Evolutionary conservation across 1,140 invertebrate genomes (phyloP).

Genomic region (Atta colombica): DNA sequence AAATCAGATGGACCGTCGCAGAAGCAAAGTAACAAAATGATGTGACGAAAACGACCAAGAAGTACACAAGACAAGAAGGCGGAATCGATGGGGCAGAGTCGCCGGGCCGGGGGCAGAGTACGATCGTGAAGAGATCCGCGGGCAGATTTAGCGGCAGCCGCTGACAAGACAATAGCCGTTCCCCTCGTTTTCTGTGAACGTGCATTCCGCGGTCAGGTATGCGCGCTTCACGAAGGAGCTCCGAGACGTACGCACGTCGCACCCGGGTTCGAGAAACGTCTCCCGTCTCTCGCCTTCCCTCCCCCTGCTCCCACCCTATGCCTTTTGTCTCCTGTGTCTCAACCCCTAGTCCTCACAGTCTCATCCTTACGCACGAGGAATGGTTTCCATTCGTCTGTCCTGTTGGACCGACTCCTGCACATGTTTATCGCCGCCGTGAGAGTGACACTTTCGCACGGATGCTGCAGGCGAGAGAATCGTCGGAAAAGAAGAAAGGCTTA

Average conservation of each 20-base stretch:
- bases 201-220: slow-evolving; percentile 79
- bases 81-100: slow-evolving; percentile 46
- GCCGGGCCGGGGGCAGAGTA: slow-evolving; percentile 58
- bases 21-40: slow-evolving; percentile 66
- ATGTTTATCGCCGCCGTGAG: slow-evolving; percentile 74
- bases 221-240: slow-evolving; percentile 67
- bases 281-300: slow-evolving; percentile 42
- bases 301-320: background rate
- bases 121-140: slow-evolving; percentile 83
- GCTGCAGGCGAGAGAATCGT: slow-evolving; percentile 48
- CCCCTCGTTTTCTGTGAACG: slow-evolving; percentile 79
- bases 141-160: slow-evolving; percentile 83
- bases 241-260: slow-evolving; percentile 66
- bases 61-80: slow-evolving; percentile 61
- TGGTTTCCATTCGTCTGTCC: slow-evolving; percentile 77
- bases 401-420: slow-evolving; percentile 66
- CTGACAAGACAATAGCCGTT: slow-evolving; percentile 85
- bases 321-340: slow-evolving; percentile 59
- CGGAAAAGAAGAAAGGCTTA: background rate
- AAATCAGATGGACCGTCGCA: slow-evolving; percentile 27
- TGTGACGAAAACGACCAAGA: slow-evolving; percentile 57
- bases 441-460: slow-evolving; percentile 78
- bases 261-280: slow-evolving; percentile 55
- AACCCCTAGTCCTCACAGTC: slow-evolving; percentile 45
- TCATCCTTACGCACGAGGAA: slow-evolving; percentile 63